These are phyloP conservation scores for Drosophila bipectinata DNA, from an alignment of 1,140 invertebrate genomes.

Conservation along the genomic window DNA sequence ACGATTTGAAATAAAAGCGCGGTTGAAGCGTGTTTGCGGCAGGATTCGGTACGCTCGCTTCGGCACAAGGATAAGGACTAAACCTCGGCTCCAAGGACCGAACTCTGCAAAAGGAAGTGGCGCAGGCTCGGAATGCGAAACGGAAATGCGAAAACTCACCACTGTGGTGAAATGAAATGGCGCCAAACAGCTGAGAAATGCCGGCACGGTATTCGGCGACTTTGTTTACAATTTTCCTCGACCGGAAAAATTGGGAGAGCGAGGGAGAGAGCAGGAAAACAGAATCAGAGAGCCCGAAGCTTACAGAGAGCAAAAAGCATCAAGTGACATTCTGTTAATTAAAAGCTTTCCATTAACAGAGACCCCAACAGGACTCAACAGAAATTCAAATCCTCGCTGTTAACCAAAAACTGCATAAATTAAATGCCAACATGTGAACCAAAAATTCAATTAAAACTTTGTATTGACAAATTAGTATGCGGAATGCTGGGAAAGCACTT, in stretches of 20 bases:
- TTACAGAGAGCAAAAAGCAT: conserved; percentile 4
- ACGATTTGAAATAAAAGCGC: conserved; percentile 24
- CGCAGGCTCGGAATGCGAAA: conserved; percentile 37
- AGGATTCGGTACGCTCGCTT: conserved; percentile 55
- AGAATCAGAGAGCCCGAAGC: not conserved
- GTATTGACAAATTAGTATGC: conserved; percentile 54
- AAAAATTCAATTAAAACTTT: conserved; percentile 61
- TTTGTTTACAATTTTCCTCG: conserved; percentile 59
- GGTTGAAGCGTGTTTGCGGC: conserved; percentile 10
- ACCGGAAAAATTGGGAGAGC: not conserved
- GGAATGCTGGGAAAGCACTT: conserved; percentile 21
- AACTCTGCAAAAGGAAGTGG: conserved; percentile 50
- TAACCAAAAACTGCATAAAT: conserved; percentile 40
- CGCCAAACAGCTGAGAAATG: conserved; percentile 54
- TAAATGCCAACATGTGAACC: conserved; percentile 32
- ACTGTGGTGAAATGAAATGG: conserved; percentile 33
- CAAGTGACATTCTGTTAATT: conserved; percentile 9
- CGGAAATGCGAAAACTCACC: conserved; percentile 50
- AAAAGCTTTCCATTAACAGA: conserved; percentile 26
- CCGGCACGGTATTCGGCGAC: conserved; percentile 3
- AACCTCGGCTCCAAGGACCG: conserved; percentile 33
- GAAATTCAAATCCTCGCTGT: conserved; percentile 36
- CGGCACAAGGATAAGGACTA: conserved; percentile 73
- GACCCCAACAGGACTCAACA: not conserved
- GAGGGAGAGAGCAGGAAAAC: not conserved